phyloP scores from a whole-genome alignment of 2,888 invertebrate species.

The Agrochola litura region DNA sequence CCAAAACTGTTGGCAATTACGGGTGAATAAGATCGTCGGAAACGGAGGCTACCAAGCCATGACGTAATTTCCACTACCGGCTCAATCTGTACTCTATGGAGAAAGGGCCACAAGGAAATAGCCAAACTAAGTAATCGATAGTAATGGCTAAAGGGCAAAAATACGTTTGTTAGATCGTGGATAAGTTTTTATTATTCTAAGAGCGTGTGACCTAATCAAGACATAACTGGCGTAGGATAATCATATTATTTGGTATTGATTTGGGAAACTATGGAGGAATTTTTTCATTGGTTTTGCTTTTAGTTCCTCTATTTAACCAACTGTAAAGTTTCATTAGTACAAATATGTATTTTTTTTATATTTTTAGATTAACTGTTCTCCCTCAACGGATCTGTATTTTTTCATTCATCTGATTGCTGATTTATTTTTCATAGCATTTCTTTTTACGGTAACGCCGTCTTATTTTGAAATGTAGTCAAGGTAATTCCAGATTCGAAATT shows the following conservation, averaged over 20 bases:
- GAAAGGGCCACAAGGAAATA: slow-evolving; percentile 38
- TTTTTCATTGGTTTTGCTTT: background rate
- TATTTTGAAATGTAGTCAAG: slow-evolving; percentile 4
- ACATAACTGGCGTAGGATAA: background rate
- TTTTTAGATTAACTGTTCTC: background rate
- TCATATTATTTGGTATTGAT: slow-evolving; percentile 4
- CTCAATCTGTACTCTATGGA: slow-evolving; percentile 28
- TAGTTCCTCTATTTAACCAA: no score
- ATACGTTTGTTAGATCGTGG: background rate
- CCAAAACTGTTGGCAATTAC: slow-evolving; percentile 26
- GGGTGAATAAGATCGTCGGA: slow-evolving; percentile 35
- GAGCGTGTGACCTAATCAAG: background rate
- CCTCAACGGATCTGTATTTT: background rate
- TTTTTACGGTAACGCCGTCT: background rate
- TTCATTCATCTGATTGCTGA: background rate
- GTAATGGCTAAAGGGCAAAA: slow-evolving; percentile 15
- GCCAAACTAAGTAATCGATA: slow-evolving; percentile 37
- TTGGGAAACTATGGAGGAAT: background rate
- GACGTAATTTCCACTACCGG: slow-evolving; percentile 54
- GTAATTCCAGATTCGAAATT: background rate
- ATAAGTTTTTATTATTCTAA: slow-evolving; percentile 20
- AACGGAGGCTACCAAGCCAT: slow-evolving; percentile 27
- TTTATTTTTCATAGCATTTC: background rate
- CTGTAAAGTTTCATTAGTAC: no score
- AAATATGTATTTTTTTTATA: background rate